Evolutionary conservation across 2,888 invertebrate species (phyloP).

Genomic region (Junonia oenone): DNA sequence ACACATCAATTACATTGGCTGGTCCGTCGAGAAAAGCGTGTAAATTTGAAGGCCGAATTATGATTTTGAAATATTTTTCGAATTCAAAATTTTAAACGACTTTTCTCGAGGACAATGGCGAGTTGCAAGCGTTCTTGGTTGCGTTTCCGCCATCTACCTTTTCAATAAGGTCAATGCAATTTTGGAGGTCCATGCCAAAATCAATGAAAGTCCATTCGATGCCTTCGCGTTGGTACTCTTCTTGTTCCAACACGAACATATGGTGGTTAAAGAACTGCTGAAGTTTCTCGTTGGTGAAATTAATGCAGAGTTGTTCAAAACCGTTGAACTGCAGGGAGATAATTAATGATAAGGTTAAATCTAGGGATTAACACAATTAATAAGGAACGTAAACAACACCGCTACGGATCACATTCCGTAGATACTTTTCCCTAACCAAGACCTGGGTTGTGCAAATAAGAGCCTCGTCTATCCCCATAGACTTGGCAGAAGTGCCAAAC

Average conservation of each 20-base stretch:
- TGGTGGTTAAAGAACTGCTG: slow-evolving; percentile 99
- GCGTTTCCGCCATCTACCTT: slow-evolving; percentile 85
- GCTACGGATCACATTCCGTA: slow-evolving; percentile 71
- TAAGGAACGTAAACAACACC: slow-evolving; percentile 39
- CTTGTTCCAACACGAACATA: slow-evolving; percentile 98
- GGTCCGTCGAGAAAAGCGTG: slow-evolving; percentile 50
- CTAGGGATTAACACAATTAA: slow-evolving; percentile 35
- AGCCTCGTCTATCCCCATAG: slow-evolving; percentile 40
- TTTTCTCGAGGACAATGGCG: slow-evolving; percentile 63
- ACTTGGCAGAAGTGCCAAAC: slow-evolving; percentile 33
- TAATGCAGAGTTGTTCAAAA: slow-evolving; percentile 98
- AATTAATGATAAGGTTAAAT: slow-evolving; percentile 61
- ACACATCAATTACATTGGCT: slow-evolving; percentile 61
- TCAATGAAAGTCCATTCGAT: slow-evolving; percentile 98
- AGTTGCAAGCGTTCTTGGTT: slow-evolving; percentile 73
- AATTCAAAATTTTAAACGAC: slow-evolving; percentile 31
- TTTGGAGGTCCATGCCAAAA: slow-evolving; percentile 97
- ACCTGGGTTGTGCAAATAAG: slow-evolving; percentile 30
- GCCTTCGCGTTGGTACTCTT: slow-evolving; percentile 96
- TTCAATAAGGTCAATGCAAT: slow-evolving; percentile 97
- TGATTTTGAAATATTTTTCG: slow-evolving; percentile 19
- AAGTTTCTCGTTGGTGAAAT: slow-evolving; percentile 98
- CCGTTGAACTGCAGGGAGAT: slow-evolving; percentile 90
- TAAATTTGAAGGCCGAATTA: slow-evolving; percentile 27
- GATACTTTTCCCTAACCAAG: slow-evolving; percentile 45